Base-by-base conservation (phyloP, 2,797 vertebrate species). In the Sebastes minor region DNA sequence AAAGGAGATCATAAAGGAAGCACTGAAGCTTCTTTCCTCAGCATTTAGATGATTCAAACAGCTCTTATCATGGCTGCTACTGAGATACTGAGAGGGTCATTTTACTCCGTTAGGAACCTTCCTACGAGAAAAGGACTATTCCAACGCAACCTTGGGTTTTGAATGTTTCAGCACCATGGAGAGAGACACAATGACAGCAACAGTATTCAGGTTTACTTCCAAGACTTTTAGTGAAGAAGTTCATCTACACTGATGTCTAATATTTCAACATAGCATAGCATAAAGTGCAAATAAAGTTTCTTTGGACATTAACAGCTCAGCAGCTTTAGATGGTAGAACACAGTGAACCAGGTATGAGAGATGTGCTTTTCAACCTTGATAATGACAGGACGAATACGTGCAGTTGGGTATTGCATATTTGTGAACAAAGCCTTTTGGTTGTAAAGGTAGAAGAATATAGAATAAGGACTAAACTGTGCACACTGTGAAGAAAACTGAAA, bases 21-120 rank as follows among this genome's bases (percentile, higher is more conserved):
- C 35, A 38, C 0, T 38, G 35, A 0, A 42, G 38, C 38, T 42
- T 0, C 38, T 42, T 42, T 42, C 38, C 14, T 42, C 0, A 42
- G 14, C 38, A 42, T 42, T 42, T 42, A 42, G 38, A 42, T 0
- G 14, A 42, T 1, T 42, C 14, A 1, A 42, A 42, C 38, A 42
- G 38, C 38, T 7, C 38, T 42, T 1, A 7, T 42, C 14, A 42
- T 1, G 14, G 14, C 38, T 42, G 38, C 14, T 42, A 42, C 38
- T 16, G 38, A 42, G 38, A 42, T 42, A 18, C 38, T 42, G 38
- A 42, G 38, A 42, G 38, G 38, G 38, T 42, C 38, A 42, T 42
- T 42, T 42, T 0, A 18, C 38, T 42, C 38, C 0, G 38, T 42
- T 18, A 42, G 38, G 38, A 42, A 42, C 38, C 0, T 42, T 16